Conservation (phyloP, 2,797 vertebrate species). For the Sebastolobus altivelis region DNA sequence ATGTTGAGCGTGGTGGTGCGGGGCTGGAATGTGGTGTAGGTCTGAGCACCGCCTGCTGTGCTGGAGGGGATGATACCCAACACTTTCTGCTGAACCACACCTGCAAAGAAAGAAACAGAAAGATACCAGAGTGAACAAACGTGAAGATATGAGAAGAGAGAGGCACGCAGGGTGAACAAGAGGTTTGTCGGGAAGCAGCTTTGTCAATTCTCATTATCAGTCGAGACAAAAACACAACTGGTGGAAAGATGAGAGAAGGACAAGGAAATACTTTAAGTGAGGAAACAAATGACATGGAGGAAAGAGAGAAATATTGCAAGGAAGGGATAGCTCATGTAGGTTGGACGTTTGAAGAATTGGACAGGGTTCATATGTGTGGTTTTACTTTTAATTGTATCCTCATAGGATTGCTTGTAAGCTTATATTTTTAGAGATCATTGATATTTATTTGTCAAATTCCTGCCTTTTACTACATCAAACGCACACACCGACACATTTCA, state of each 20-base stretch:
- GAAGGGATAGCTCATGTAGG: neutral
- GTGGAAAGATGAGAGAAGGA: neutral
- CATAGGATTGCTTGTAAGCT: neutral
- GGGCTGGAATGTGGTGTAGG: conserved; percentile 95
- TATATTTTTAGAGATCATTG: neutral
- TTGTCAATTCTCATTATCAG: neutral
- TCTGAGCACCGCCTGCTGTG: conserved; percentile 90
- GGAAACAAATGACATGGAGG: neutral
- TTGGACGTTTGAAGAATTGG: neutral
- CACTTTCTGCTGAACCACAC: conserved; percentile 94
- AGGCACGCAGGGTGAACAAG: neutral
- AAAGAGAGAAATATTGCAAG: neutral
- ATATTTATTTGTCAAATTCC: conserved; percentile 1
- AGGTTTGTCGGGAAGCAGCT: neutral
- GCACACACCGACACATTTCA: neutral
- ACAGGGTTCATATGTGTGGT: neutral
- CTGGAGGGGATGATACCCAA: conserved; percentile 96
- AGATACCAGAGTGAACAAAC: conserved; percentile 3
- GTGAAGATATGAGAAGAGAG: neutral
- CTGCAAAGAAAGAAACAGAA: conserved; percentile 54
- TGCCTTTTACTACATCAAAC: conserved; percentile 9
- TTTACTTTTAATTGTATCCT: neutral
- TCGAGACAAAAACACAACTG: neutral
- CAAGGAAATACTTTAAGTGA: neutral
- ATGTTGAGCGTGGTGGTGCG: conserved; percentile 94